These are phyloP conservation scores for Brevimyrus niger DNA, from an alignment of 2,113 vertebrate genomes.

Conservation along the genomic window DNA sequence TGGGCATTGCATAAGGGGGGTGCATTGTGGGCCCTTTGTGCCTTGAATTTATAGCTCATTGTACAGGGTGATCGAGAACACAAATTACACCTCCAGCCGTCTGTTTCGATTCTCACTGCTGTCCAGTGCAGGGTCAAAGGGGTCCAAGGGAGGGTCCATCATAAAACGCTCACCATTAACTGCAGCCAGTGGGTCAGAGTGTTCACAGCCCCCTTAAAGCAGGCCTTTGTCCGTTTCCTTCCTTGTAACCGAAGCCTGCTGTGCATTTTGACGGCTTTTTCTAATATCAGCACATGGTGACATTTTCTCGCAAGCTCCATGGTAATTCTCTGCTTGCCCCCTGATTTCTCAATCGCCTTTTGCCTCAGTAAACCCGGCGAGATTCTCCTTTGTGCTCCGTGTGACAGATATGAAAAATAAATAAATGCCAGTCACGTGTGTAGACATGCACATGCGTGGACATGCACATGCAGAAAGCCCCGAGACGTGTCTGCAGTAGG, in stretches of 20 bases:
- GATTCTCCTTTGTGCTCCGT: neutral
- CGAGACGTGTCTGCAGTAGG: neutral
- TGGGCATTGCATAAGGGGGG: neutral
- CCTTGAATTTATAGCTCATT: slow-evolving; percentile 37
- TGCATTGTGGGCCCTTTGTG: neutral
- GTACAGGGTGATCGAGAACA: slow-evolving; percentile 17
- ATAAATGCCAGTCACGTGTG: neutral
- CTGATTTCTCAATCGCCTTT: neutral
- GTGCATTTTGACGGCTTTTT: neutral
- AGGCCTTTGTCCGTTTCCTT: neutral
- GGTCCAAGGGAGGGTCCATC: neutral
- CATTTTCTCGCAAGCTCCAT: neutral
- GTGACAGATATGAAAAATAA: neutral
- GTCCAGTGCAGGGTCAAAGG: neutral
- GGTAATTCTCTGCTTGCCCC: neutral
- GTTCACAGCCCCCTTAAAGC: neutral
- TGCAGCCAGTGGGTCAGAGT: neutral
- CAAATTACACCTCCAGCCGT: slow-evolving; percentile 16
- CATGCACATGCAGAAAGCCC: neutral
- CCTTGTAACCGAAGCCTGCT: neutral
- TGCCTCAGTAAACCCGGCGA: neutral
- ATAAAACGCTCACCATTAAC: neutral
- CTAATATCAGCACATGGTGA: neutral
- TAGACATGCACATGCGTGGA: neutral
- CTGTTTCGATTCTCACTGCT: neutral